phyloP scores from a whole-genome alignment of 2,113 vertebrate species.

The Emydura subglobosa region DNA sequence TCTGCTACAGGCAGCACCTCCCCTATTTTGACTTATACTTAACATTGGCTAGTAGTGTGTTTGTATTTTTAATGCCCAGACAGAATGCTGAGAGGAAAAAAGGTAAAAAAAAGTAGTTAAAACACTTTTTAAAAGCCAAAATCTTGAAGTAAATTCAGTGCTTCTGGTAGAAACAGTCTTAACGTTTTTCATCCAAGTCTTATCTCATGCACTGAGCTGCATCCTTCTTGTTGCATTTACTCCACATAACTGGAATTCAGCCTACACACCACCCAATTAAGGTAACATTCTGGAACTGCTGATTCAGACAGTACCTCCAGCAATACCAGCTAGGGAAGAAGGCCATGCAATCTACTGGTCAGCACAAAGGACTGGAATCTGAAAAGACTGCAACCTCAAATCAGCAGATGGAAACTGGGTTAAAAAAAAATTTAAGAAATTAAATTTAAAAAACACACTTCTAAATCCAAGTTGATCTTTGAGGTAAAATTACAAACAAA shows the following conservation, averaged over 20 bases:
- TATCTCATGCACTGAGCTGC: background rate
- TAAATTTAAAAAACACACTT: background rate
- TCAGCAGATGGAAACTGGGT: background rate
- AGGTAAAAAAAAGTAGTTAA: conserved; percentile 37
- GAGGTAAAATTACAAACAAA: background rate
- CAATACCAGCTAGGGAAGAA: background rate
- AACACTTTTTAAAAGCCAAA: conserved; percentile 42
- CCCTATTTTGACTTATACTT: conserved; percentile 19
- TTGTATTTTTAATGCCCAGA: conserved; percentile 54
- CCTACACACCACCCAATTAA: background rate
- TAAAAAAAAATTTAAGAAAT: background rate
- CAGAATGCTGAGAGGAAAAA: background rate
- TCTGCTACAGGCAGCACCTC: background rate
- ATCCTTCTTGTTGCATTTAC: background rate
- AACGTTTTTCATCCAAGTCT: conserved; percentile 7
- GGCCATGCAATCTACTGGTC: background rate
- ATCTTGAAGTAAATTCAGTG: background rate
- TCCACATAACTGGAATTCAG: background rate
- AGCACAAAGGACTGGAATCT: background rate
- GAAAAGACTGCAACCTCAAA: conserved; percentile 12
- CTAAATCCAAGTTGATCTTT: background rate
- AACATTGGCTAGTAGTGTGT: conserved; percentile 52
- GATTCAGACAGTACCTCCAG: conserved; percentile 6
- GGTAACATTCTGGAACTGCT: background rate
- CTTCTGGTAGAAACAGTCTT: background rate